Percentiles rank a stretch among this genome's conserved stretches.
These are phyloP conservation scores for Prostheceraeus crozeri DNA, from an alignment of 2,888 invertebrate species.

Conservation along the genomic window DNA sequence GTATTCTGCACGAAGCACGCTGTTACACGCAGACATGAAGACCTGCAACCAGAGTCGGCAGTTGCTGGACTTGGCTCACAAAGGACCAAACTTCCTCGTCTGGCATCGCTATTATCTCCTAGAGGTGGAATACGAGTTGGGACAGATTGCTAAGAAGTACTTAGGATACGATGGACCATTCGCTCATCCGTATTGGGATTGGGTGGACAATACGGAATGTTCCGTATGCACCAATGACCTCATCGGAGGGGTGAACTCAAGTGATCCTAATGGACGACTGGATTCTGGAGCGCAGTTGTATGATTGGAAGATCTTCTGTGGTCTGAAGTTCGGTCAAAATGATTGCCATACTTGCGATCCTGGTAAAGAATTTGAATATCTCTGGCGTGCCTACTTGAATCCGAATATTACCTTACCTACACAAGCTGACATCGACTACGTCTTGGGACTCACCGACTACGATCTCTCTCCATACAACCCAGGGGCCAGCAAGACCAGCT, in stretches of 20 bases:
- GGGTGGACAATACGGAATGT: slow-evolving; percentile 18
- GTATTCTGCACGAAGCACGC: neutral
- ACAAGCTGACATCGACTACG: too few species aligned
- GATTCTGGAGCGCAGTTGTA: too few species aligned
- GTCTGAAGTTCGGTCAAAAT: too few species aligned
- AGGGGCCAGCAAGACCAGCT: too few species aligned
- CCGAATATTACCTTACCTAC: too few species aligned
- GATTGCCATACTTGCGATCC: too few species aligned
- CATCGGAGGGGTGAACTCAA: slow-evolving; percentile 26
- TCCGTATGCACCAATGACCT: slow-evolving; percentile 27
- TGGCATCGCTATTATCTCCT: slow-evolving; percentile 31
- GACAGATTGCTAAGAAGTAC: neutral
- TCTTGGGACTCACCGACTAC: too few species aligned
- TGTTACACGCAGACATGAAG: neutral
- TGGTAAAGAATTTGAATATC: too few species aligned
- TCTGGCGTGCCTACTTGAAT: too few species aligned
- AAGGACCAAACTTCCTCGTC: neutral
- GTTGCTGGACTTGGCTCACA: neutral
- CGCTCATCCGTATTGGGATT: slow-evolving; percentile 31
- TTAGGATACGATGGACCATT: neutral
- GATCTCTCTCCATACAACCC: too few species aligned
- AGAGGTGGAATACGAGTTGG: slow-evolving; percentile 7
- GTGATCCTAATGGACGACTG: too few species aligned
- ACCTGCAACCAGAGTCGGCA: neutral
- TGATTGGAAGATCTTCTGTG: too few species aligned